phyloP scores from a whole-genome alignment of 2,888 invertebrate species.

The Acronicta alni region DNA sequence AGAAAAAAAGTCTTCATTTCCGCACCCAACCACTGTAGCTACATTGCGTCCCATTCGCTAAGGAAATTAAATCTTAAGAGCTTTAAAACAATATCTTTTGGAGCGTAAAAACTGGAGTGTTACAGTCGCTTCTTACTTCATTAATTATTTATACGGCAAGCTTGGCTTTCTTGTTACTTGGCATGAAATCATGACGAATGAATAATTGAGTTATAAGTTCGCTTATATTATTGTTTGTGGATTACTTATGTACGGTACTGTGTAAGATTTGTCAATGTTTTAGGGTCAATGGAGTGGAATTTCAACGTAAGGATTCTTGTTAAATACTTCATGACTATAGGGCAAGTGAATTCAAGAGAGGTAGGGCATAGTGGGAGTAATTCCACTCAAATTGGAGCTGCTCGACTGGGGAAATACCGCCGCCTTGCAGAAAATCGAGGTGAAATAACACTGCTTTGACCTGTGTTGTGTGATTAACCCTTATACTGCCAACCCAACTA shows the following conservation, averaged over 20 bases:
- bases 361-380: too few species aligned
- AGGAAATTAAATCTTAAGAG: constrained; percentile 57
- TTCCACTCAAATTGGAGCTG: too few species aligned
- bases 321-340: too few species aligned
- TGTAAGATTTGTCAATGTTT: constrained; percentile 44
- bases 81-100: constrained; percentile 59
- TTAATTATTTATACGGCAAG: constrained; percentile 63
- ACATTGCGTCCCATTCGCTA: constrained; percentile 42
- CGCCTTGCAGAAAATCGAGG: too few species aligned
- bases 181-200: constrained; percentile 61
- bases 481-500: too few species aligned
- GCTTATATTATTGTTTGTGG: constrained; percentile 40
- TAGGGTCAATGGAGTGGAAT: constrained; percentile 21
- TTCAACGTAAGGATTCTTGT: constrained; percentile 1
- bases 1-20: constrained; percentile 43
- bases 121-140: constrained; percentile 57
- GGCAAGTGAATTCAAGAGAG: too few species aligned
- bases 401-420: too few species aligned
- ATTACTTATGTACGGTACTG: constrained; percentile 28
- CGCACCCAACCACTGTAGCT: constrained; percentile 22
- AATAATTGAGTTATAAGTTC: constrained; percentile 63
- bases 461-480: too few species aligned
- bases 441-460: too few species aligned
- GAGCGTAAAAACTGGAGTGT: constrained; percentile 62
- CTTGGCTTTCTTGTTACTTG: constrained; percentile 54